Evolutionary conservation across 1,140 invertebrate genomes (phyloP), one percentile per base, ranked within the genome.

Genomic region (Drosophila varians): DNA sequence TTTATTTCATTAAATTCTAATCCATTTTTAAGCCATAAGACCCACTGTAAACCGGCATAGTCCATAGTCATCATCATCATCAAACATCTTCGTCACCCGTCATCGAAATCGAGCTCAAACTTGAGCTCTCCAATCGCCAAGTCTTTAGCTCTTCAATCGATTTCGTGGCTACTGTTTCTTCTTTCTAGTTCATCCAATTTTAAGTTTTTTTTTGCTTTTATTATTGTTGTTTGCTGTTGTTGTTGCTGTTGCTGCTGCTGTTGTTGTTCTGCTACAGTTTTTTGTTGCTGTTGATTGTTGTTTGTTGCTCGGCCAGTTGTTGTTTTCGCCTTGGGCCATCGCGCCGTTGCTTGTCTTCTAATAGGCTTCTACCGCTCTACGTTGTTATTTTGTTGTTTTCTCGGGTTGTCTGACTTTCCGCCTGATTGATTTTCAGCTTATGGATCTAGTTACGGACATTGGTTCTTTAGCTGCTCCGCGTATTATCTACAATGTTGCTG

Each of bases 401-500:
- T 38, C 38, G 18, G 28, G n/a, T 14, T 19, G 40, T 78, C 45
- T 77, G 64, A 58, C 74, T 84, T 84, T 83, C 74, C 70, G 79
- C 55, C 65, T 78, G 79, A 84, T 84, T 84, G 79, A 84, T 84
- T 84, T 83, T 83, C 57, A 83, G 79, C 79, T 83, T 83, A 74
- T 83, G 79, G 77, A 73, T 82, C 77, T 82, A 61, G 77, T 80
- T 80, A 80, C 78, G 69, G 53, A 42, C 62, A 75, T 48, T 74
- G 43, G 48, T 72, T 71, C 53, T 66, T 57, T 68, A 58, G 36
- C 57, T 36, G 51, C 14, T 55, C 61, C 40, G 40, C 38, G 73
- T 46, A 56, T 71, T 77, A 76, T 76, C 65, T 65, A 61, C 72
- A 74, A 52, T 49, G 72, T 74, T 57, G 69, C 60, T 48, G 25